Evolutionary conservation across 2,113 vertebrate species (phyloP).

Genomic region (Copsychus sechellarum): DNA sequence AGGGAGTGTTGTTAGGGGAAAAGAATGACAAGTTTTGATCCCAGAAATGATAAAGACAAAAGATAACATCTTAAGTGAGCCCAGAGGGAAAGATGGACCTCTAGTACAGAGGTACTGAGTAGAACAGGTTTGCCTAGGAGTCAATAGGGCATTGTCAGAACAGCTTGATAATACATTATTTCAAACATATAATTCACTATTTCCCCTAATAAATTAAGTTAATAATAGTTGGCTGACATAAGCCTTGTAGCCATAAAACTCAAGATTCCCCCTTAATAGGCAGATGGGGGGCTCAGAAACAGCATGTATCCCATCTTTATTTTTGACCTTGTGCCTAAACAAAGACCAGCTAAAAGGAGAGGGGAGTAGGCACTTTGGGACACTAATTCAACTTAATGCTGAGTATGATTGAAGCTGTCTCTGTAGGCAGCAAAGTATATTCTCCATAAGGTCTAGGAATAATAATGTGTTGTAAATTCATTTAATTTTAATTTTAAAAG

Average conservation of each 20-base stretch:
- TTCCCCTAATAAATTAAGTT: conserved; percentile 32
- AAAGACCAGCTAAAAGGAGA: background rate
- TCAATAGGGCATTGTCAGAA: background rate
- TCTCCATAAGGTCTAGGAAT: conserved; percentile 3
- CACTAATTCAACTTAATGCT: conserved; percentile 31
- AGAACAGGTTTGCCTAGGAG: background rate
- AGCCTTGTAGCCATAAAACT: conserved; percentile 34
- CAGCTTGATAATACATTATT: background rate
- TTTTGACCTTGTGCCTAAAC: conserved; percentile 48
- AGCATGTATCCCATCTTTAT: background rate
- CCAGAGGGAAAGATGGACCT: background rate
- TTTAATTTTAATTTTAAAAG: conserved; percentile 38
- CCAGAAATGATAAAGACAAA: background rate
- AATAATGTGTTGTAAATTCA: conserved; percentile 27
- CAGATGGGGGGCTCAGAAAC: background rate
- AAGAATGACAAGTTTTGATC: background rate
- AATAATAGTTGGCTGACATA: conserved; percentile 22
- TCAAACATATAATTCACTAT: background rate
- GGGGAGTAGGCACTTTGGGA: background rate
- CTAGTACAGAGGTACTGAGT: background rate
- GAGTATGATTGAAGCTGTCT: conserved; percentile 9
- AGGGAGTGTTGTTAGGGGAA: background rate
- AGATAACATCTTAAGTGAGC: background rate
- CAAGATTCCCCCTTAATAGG: conserved; percentile 3
- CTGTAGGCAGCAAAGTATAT: background rate